Evolutionary conservation across 1,140 invertebrate genomes (phyloP).

Genomic region (Drosophila trapezifrons): DNA sequence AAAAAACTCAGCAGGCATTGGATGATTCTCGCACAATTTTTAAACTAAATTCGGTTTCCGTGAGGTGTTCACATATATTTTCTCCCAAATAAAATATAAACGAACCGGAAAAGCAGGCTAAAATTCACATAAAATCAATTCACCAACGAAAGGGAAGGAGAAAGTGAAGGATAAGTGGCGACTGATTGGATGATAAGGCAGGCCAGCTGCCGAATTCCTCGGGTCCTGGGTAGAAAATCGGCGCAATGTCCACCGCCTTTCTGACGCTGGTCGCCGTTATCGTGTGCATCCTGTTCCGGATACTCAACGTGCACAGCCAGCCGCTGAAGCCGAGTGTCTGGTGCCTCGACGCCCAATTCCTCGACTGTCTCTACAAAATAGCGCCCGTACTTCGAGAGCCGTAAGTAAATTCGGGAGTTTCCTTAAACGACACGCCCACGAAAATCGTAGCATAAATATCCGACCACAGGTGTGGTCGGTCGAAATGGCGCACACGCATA

Average conservation of each 20-base stretch:
- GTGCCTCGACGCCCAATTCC: slow-evolving; percentile 90
- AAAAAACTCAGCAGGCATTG: slow-evolving; percentile 17
- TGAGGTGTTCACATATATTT: slow-evolving; percentile 17
- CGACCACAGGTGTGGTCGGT: slow-evolving; percentile 16
- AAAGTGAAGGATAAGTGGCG: slow-evolving; percentile 25
- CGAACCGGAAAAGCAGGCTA: no score
- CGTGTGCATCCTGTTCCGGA: slow-evolving; percentile 91
- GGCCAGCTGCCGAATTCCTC: slow-evolving; percentile 19
- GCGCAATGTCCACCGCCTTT: slow-evolving; percentile 89
- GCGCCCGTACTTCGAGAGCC: slow-evolving; percentile 90
- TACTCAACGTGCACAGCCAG: slow-evolving; percentile 92
- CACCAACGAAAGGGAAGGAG: not conserved
- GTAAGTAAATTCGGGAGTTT: slow-evolving; percentile 87
- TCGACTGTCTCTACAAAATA: slow-evolving; percentile 90
- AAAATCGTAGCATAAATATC: slow-evolving; percentile 1
- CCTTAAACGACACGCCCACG: not conserved
- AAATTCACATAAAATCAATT: not conserved
- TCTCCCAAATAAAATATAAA: slow-evolving; percentile 6
- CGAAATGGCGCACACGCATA: slow-evolving; percentile 14
- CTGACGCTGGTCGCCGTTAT: slow-evolving; percentile 91
- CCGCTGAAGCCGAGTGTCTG: slow-evolving; percentile 90
- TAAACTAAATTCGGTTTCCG: slow-evolving; percentile 41
- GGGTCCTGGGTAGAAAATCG: slow-evolving; percentile 21
- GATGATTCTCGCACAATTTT: slow-evolving; percentile 13
- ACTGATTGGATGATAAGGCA: slow-evolving; percentile 31